Base-by-base conservation (phyloP, 64 coral and sea anemone species). In the Dendrophyllia cribrosa region DNA sequence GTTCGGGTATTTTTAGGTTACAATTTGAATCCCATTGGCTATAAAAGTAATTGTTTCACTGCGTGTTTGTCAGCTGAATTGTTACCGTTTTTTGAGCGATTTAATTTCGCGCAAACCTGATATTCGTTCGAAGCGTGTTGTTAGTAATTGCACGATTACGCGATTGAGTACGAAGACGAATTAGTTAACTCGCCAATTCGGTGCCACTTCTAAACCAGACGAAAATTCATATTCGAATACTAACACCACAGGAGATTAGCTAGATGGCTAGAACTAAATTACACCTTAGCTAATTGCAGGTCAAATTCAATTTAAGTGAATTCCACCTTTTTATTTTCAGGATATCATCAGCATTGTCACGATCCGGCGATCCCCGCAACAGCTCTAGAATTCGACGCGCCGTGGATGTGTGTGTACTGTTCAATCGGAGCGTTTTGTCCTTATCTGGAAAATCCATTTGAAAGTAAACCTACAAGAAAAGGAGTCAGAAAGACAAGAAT, bases 391-490 rank as follows among this genome's bases (percentile, higher is more conserved):
- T 63, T 87, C 9, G 91, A 93, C 78, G 91, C 72, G 44, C 91
- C 91, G n/a, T 93, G 91, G 91, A 93, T 93, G 91, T 93, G 91
- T 52, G 74, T 65, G 50, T 93, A 93, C 25, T 93, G 91, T 78
- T 86, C 91, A 6, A 85, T 93, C 15, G 91, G 91, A 62, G 91
- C 91, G 15, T 93, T 93, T 87, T 93, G 91, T 78, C 91, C 91
- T 43, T 93, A 93, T 45, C 60, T 93, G 21, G 81, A 93, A 59
- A 93, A 93, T 50, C 91, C 91, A 34, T 93, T 93, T 52, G 91
- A 93, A 21, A 64, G 16, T 8, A 93, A 93, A 87, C 59, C 83
- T 14, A 87, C 83, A 8, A 87, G 75, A 58, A 76, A 87, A 63
- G 81, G 74, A 56, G 58, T 86, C 43, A 66, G 83, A 44, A 86